A percentile compares a stretch with the other conserved stretches of the same genome.
Evolutionary conservation across 1,140 invertebrate species (phyloP).

Genomic region (Lepidurus apus): DNA sequence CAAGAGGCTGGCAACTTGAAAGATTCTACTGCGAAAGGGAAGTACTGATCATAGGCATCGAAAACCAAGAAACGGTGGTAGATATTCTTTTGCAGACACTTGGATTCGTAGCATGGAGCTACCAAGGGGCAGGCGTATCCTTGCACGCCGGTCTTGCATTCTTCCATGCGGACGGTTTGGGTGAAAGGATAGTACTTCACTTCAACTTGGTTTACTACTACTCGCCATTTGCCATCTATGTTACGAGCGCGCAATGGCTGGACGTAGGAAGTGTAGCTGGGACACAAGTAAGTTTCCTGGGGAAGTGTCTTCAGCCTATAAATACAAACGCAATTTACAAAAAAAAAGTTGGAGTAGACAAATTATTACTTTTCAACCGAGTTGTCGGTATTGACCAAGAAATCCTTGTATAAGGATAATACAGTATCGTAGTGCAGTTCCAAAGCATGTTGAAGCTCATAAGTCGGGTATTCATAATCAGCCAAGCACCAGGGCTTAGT

Average conservation of each 20-base stretch:
- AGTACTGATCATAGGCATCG: constrained; percentile 40
- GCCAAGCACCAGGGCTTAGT: constrained; percentile 40
- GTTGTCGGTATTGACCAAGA: constrained; percentile 37
- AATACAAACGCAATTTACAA: neutral
- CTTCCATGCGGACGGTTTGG: constrained; percentile 41
- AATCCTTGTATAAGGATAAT: constrained; percentile 38
- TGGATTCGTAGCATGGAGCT: constrained; percentile 39
- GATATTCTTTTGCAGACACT: constrained; percentile 41
- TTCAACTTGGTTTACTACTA: constrained; percentile 42
- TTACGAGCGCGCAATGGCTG: constrained; percentile 41
- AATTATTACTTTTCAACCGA: constrained; percentile 36
- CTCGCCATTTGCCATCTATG: constrained; percentile 41
- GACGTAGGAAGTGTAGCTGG: constrained; percentile 37
- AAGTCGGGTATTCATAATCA: constrained; percentile 40
- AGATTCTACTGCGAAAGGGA: constrained; percentile 40
- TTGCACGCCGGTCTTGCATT: constrained; percentile 37
- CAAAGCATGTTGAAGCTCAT: constrained; percentile 36
- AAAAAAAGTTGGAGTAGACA: neutral
- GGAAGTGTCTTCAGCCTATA: constrained; percentile 36
- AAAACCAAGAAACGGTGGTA: constrained; percentile 41
- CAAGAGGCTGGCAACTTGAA: constrained; percentile 41
- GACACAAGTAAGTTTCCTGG: constrained; percentile 40
- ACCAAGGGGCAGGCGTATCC: constrained; percentile 39
- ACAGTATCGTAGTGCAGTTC: constrained; percentile 38
- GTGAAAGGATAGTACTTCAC: constrained; percentile 39